These are phyloP conservation scores for Galaxias olidus DNA, from an alignment of 2,797 vertebrate species.

Conservation along the genomic window DNA sequence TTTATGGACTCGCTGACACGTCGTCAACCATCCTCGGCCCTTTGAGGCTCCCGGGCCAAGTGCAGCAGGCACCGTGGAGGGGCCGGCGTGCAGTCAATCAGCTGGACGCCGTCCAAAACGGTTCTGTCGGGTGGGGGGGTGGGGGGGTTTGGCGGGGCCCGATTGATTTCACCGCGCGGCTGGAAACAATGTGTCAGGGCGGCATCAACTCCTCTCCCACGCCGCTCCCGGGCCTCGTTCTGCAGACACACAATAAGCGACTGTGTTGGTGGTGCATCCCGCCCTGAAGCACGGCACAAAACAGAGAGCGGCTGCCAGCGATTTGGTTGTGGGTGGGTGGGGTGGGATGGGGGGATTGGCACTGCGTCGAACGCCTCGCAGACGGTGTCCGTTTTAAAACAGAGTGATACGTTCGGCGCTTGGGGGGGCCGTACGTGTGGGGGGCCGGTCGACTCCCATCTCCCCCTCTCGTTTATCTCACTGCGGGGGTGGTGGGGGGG, in stretches of 20 bases:
- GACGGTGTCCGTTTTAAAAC: no score
- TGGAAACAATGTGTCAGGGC: conserved; percentile 25
- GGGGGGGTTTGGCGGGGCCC: neutral
- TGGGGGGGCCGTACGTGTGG: no score
- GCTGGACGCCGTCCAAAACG: conserved; percentile 7
- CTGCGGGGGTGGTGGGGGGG: no score
- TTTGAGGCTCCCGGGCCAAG: neutral
- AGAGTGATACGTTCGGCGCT: no score
- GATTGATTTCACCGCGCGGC: conserved; percentile 23
- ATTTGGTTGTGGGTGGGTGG: neutral
- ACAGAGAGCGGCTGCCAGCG: neutral
- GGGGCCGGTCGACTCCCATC: no score
- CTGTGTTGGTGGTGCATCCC: conserved; percentile 5
- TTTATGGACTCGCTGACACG: conserved; percentile 27
- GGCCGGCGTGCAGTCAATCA: conserved; percentile 1
- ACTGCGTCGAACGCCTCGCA: no score
- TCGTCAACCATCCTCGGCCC: conserved; percentile 19
- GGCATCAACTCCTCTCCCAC: neutral
- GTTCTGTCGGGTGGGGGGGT: no score
- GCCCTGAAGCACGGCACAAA: neutral
- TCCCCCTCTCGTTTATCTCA: no score
- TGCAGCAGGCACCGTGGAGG: conserved; percentile 8
- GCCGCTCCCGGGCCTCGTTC: conserved; percentile 5
- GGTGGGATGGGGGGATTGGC: no score
- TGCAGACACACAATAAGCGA: conserved; percentile 17